Base-by-base conservation (phyloP, 2,888 invertebrate genomes). In the Creontiades dilutus region DNA sequence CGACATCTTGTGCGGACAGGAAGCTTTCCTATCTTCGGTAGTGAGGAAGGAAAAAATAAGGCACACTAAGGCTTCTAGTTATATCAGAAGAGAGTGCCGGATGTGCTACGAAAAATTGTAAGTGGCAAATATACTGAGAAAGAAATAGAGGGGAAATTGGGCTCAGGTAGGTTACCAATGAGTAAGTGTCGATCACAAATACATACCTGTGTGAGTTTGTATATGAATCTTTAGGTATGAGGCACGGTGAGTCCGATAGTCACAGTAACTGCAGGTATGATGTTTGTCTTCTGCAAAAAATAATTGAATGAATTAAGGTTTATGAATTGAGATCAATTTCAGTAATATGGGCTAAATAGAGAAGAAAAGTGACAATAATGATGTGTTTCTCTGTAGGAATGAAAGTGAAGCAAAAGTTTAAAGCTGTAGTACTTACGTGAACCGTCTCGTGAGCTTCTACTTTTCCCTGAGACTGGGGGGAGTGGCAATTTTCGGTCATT, bases 141-240 rank as follows among this genome's bases (percentile, higher is more conserved):
- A 52, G 16, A 52, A 14, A 52, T 52, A 5, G 16, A 2, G 16
- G 11, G 11, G 13, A 52, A 1, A 52, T 52, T 52, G 16, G 2
- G 11, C 52, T 5, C 48, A 11, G 16, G 13, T 12, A 7, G 16
- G 14, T 16, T 14, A 52, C 11, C 2, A 52, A 16, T 37, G 7
- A 37, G 2, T 7, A 4, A 7, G 37, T 37, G 37, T 37, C 37
- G 7, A 37, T 37, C 3, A 37, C 2, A 37, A 37, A 37, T 37
- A 4, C 61, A 23, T 27, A 68, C 68, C 68, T 19, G 68, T 68
- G 13, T 68, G 68, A 23, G 68, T 23, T 68, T 68, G 68, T 7
- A 68, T 19, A 23, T 68, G 68, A 19, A 68, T 68, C 23, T 68
- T 68, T 23, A 68, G 23, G 68, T 68, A 68, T 5, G 68, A 68